Evolutionary conservation across 2,797 vertebrate species (phyloP).

Genomic region (Prionace glauca): DNA sequence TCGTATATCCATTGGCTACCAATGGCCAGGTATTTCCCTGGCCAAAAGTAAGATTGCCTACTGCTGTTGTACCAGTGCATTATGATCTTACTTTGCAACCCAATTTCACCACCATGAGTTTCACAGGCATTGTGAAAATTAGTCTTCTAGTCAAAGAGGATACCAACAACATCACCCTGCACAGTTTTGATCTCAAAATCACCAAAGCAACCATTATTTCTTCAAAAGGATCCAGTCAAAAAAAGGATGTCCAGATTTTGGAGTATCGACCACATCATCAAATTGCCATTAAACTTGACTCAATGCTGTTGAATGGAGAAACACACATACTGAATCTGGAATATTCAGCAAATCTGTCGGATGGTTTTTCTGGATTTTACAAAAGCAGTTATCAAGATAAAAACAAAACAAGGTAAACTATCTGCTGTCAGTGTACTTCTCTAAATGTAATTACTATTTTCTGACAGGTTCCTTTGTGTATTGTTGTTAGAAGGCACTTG

Average conservation of each 20-base stretch:
- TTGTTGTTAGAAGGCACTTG: not conserved
- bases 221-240: slow-evolving; percentile 54
- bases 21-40: slow-evolving; percentile 80
- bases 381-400: slow-evolving; percentile 74
- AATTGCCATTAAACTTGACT: slow-evolving; percentile 70
- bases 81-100: slow-evolving; percentile 77
- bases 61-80: slow-evolving; percentile 64
- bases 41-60: slow-evolving; percentile 72
- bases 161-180: slow-evolving; percentile 74
- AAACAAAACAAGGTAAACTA: slow-evolving; percentile 61
- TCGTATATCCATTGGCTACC: slow-evolving; percentile 67
- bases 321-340: slow-evolving; percentile 67
- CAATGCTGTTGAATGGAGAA: slow-evolving; percentile 64
- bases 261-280: slow-evolving; percentile 78
- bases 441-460: not conserved
- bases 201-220: slow-evolving; percentile 67
- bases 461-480: not conserved
- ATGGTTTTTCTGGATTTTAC: slow-evolving; percentile 82
- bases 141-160: slow-evolving; percentile 60
- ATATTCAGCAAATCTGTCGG: slow-evolving; percentile 74
- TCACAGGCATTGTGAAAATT: slow-evolving; percentile 69
- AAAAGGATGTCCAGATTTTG: slow-evolving; percentile 59
- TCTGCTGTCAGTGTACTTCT: not conserved
- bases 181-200: slow-evolving; percentile 74
- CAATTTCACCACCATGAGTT: slow-evolving; percentile 71